Conservation (phyloP, 2,888 invertebrate species). For the Monoplex corrugatus region DNA sequence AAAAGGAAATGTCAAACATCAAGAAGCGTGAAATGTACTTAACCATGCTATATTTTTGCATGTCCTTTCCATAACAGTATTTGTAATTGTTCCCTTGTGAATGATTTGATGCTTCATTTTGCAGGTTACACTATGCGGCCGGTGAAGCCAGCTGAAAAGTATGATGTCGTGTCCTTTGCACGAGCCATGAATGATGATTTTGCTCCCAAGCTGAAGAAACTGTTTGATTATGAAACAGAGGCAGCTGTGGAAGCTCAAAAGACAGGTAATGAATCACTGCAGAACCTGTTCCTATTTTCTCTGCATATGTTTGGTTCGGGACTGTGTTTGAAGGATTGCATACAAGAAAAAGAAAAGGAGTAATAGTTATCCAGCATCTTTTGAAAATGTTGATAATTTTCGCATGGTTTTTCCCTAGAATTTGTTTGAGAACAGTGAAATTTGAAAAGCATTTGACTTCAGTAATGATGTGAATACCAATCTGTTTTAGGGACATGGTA, state of each 20-base stretch:
- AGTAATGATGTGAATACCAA: too few species aligned
- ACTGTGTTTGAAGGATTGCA: background rate
- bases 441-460: too few species aligned
- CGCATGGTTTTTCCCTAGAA: too few species aligned
- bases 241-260: conserved; percentile 79
- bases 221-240: conserved; percentile 80
- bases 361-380: too few species aligned
- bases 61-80: background rate
- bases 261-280: conserved; percentile 68
- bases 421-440: too few species aligned
- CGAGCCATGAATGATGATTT: conserved; percentile 82
- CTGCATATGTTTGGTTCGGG: background rate
- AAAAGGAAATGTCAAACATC: too few species aligned
- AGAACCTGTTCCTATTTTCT: background rate
- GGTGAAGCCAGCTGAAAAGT: conserved; percentile 80
- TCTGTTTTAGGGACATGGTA: too few species aligned
- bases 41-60: too few species aligned
- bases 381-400: too few species aligned
- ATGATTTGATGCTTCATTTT: conserved; percentile 26
- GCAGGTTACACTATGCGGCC: conserved; percentile 78
- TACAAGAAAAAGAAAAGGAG: too few species aligned
- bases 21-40: too few species aligned
- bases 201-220: conserved; percentile 78
- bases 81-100: background rate
- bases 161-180: conserved; percentile 81